Percentiles rank a stretch among this genome's conserved stretches.
phyloP scores from a whole-genome alignment of 1,140 invertebrate species.

The Hycleus phaleratus region DNA sequence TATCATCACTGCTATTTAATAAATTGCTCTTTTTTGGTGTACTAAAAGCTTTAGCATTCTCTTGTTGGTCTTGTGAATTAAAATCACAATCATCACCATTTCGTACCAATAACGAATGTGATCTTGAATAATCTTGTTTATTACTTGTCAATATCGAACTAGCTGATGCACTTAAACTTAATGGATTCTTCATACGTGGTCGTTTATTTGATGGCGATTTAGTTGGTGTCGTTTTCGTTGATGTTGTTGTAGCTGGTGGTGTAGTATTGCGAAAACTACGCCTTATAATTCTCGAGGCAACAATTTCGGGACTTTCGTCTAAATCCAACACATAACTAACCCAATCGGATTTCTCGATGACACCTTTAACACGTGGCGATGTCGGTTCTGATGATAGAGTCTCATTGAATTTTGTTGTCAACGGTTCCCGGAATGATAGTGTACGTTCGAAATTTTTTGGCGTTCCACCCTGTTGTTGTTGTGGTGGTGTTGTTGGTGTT shows the following conservation, averaged over 20 bases:
- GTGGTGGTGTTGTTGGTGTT: neutral
- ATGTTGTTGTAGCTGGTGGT: constrained; percentile 18
- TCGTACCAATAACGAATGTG: constrained; percentile 20
- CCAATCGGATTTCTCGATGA: constrained; percentile 74
- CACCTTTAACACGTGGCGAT: constrained; percentile 62
- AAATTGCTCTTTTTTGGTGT: neutral
- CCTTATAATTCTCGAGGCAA: constrained; percentile 51
- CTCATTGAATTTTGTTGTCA: constrained; percentile 17
- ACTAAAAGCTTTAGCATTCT: neutral
- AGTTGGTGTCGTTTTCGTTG: constrained; percentile 35
- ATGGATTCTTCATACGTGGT: constrained; percentile 40
- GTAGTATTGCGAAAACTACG: constrained; percentile 41
- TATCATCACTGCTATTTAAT: constrained; percentile 12
- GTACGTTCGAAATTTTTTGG: constrained; percentile 28
- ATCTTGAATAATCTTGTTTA: constrained; percentile 23
- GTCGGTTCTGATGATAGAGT: constrained; percentile 46
- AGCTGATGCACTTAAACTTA: constrained; percentile 50
- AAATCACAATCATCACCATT: constrained; percentile 21
- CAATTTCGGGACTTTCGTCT: constrained; percentile 60
- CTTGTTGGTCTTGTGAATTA: constrained; percentile 5
- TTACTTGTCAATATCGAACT: constrained; percentile 25
- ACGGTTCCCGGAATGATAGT: constrained; percentile 27
- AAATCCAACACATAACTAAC: constrained; percentile 77
- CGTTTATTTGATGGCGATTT: constrained; percentile 47
- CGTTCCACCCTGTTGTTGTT: constrained; percentile 8